phyloP scores from a whole-genome alignment of 2,113 vertebrate genomes.

The Oxyruncus cristatus region DNA sequence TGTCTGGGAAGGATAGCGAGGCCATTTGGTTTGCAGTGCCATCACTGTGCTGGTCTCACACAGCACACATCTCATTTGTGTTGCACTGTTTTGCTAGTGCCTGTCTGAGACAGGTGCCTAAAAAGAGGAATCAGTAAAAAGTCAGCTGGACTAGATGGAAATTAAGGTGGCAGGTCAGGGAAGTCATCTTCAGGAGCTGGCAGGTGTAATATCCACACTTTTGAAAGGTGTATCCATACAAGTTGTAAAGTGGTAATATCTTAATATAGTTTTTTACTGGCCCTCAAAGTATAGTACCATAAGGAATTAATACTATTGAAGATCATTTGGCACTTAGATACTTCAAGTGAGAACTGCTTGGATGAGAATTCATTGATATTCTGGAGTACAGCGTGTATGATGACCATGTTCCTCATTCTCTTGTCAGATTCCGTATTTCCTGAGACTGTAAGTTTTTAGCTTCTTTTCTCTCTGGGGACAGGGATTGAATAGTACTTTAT shows the following conservation, averaged over 20 bases:
- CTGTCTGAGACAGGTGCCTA: neutral
- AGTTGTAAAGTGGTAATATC: neutral
- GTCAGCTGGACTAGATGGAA: neutral
- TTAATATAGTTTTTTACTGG: neutral
- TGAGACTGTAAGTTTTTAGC: neutral
- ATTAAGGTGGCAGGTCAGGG: neutral
- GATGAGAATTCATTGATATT: neutral
- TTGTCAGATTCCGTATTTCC: fast-evolving
- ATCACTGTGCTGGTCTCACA: neutral
- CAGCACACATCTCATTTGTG: neutral
- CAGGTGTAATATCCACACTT: neutral
- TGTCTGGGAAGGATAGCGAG: neutral
- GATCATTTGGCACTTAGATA: neutral
- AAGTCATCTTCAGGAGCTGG: neutral
- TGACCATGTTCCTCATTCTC: neutral
- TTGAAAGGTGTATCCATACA: neutral
- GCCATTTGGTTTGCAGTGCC: neutral
- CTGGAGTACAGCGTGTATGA: neutral
- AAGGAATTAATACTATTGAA: neutral
- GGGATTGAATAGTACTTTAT: neutral
- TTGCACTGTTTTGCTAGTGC: neutral
- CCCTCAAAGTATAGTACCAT: neutral
- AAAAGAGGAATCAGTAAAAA: neutral
- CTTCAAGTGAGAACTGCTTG: neutral
- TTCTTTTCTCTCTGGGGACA: neutral